phyloP scores from a whole-genome alignment of 2,888 invertebrate species.

The Toxonevra muliebris region DNA sequence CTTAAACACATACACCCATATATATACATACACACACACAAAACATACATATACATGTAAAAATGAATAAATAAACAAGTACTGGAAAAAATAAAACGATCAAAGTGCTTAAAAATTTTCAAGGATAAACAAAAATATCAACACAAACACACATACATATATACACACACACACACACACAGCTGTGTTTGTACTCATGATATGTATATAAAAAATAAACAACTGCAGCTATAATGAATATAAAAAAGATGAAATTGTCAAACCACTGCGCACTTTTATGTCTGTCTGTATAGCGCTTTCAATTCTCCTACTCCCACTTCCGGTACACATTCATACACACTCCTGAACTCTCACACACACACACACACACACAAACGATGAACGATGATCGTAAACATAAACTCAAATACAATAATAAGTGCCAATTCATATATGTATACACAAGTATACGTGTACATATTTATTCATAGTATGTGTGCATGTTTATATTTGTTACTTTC shows the following conservation, averaged over 20 bases:
- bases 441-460: conserved; percentile 4
- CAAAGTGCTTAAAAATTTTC: no score
- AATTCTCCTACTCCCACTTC: no score
- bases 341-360: conserved; percentile 2
- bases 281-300: no score
- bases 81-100: no score
- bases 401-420: conserved; percentile 7
- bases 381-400: not conserved
- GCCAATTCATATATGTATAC: not conserved
- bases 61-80: no score
- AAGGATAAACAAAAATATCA: conserved; percentile 1
- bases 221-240: not conserved
- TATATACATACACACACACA: conserved; percentile 39
- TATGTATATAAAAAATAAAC: conserved; percentile 17
- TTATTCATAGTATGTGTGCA: conserved; percentile 7
- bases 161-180: conserved; percentile 24
- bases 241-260: no score
- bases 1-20: conserved; percentile 47
- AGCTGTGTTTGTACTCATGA: conserved; percentile 18
- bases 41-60: conserved; percentile 22
- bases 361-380: not conserved
- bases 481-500: no score
- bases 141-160: conserved; percentile 5
- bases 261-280: no score
- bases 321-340: not conserved